These are phyloP conservation scores for Propithecus perrieri DNA, from an alignment of 2,797 vertebrate genomes.

Conservation along the genomic window DNA sequence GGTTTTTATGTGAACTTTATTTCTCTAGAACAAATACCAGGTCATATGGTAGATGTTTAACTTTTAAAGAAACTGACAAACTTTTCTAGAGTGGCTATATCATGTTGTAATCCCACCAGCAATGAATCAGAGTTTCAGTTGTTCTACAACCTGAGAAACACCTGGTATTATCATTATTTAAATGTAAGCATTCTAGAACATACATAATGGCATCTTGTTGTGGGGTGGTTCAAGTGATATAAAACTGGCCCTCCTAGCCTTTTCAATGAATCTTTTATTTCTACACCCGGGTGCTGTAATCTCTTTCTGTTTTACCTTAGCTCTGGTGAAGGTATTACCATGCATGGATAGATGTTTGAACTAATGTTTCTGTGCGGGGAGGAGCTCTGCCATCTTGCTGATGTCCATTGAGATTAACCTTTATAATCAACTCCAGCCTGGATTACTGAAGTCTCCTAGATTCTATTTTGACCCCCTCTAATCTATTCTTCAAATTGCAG, in stretches of 20 bases:
- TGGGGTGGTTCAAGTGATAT: no score
- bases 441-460: background rate
- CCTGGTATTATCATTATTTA: background rate
- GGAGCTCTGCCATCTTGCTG: background rate
- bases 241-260: background rate
- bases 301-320: background rate
- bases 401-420: background rate
- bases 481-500: background rate
- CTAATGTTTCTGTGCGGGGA: background rate
- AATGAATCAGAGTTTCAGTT: background rate
- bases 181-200: background rate
- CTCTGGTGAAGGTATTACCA: background rate
- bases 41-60: background rate
- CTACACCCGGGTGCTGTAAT: background rate
- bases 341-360: background rate
- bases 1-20: constrained; percentile 7
- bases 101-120: background rate
- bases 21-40: background rate
- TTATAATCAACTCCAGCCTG: background rate
- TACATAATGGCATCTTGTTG: background rate
- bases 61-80: background rate
- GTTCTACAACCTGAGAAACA: background rate
- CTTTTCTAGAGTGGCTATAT: background rate
- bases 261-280: background rate
- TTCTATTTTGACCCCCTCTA: background rate